Percentiles rank a stretch among this genome's conserved stretches.
Evolutionary conservation across 2,888 invertebrate genomes (phyloP).

Genomic region (Cosmia trapezina): DNA sequence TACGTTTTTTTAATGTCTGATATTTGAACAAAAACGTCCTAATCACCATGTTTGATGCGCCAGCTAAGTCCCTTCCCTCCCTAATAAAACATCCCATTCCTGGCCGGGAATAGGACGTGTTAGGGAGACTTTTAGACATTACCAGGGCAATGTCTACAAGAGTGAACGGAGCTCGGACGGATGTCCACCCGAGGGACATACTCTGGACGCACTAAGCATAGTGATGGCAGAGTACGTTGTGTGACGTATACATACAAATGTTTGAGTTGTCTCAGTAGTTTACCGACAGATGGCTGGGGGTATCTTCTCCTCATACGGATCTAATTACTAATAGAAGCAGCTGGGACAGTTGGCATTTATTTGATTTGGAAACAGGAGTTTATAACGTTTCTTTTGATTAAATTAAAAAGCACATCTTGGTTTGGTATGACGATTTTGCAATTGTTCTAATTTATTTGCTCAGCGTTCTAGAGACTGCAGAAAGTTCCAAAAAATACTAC

Average conservation of each 20-base stretch:
- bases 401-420: background rate
- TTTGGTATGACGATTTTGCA: background rate
- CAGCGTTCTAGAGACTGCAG: background rate
- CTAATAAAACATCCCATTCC: background rate
- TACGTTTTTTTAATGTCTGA: background rate
- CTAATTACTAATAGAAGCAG: slow-evolving; percentile 62
- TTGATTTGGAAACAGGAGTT: slow-evolving; percentile 20
- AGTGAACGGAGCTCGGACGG: background rate
- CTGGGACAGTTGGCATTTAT: slow-evolving; percentile 43
- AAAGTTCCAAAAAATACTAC: no score
- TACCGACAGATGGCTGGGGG: slow-evolving; percentile 58
- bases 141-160: background rate
- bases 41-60: no score
- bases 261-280: slow-evolving; percentile 44
- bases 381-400: slow-evolving; percentile 22
- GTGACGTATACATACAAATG: slow-evolving; percentile 30
- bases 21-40: background rate
- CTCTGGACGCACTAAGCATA: slow-evolving; percentile 1
- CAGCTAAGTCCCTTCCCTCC: background rate
- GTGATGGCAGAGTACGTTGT: background rate
- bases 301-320: slow-evolving; percentile 55
- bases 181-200: slow-evolving; percentile 30
- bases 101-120: no score
- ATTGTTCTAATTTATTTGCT: background rate
- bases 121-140: background rate